A percentile compares a stretch with the other conserved stretches of the same genome.
phyloP scores from a whole-genome alignment of 2,113 vertebrate genomes.

The Martes martes region DNA sequence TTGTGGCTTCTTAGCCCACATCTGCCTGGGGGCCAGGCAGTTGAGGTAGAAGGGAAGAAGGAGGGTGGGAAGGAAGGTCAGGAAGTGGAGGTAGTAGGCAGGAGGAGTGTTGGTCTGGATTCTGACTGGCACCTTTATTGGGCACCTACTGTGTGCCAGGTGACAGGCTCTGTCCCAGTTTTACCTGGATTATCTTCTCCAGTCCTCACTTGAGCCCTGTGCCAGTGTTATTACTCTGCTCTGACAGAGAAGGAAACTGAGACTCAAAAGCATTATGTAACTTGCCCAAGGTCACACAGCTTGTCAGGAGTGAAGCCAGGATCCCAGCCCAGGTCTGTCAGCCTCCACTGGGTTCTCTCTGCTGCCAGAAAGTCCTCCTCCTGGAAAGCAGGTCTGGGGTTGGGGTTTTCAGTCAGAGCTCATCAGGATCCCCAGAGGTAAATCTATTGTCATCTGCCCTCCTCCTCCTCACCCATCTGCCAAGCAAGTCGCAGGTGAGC shows the following conservation, averaged over 20 bases:
- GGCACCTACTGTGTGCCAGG: not conserved
- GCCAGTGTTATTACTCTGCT: not conserved
- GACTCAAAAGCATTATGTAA: constrained; percentile 66
- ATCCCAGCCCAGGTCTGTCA: constrained; percentile 44
- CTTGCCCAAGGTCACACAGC: constrained; percentile 70
- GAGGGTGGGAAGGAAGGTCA: not conserved
- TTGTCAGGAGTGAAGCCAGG: constrained; percentile 61
- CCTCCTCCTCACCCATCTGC: constrained; percentile 74
- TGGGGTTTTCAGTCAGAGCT: constrained; percentile 60
- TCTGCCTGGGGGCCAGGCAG: not conserved
- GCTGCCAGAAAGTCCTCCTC: constrained; percentile 57
- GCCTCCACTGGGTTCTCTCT: constrained; percentile 49
- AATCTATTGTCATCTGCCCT: constrained; percentile 66
- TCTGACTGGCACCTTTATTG: not conserved
- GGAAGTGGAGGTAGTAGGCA: not conserved
- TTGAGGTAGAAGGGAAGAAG: not conserved
- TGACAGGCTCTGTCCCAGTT: not conserved
- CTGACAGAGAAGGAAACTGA: constrained; percentile 68
- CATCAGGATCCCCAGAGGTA: constrained; percentile 64
- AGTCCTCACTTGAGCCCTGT: not conserved
- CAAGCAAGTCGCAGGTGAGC: constrained; percentile 67
- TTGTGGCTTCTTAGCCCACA: not conserved
- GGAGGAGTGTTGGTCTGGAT: not conserved
- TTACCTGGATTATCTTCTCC: not conserved
- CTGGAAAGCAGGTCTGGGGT: constrained; percentile 59